Percentiles rank a stretch among this genome's conserved stretches.
These are phyloP conservation scores for Leptura quadrifasciata DNA, from an alignment of 2,888 invertebrate species.

Conservation along the genomic window DNA sequence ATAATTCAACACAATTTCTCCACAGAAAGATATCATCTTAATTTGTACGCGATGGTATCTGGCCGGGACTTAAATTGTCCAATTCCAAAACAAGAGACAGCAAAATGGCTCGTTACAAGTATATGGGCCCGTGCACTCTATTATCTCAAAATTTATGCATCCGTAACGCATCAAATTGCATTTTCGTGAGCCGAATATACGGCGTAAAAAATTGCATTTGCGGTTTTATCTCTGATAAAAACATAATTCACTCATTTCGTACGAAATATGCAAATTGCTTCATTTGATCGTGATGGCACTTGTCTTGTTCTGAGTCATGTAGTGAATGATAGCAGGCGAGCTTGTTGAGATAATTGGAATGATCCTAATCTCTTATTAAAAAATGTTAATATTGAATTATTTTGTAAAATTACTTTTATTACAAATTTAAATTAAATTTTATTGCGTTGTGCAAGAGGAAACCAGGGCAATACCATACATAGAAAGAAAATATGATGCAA, in stretches of 20 bases:
- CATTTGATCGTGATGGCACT: constrained; percentile 3
- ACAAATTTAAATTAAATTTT: no score
- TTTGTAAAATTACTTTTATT: background rate
- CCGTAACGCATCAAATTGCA: constrained; percentile 36
- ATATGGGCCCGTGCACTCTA: constrained; percentile 42
- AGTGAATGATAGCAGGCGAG: background rate
- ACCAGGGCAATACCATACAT: no score
- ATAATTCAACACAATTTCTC: constrained; percentile 32
- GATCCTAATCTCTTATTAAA: background rate
- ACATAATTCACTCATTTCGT: background rate
- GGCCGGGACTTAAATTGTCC: constrained; percentile 52
- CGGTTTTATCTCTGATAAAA: constrained; percentile 19
- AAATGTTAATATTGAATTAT: background rate
- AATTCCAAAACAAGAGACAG: constrained; percentile 50
- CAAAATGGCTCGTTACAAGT: constrained; percentile 42
- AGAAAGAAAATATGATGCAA: no score
- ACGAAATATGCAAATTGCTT: constrained; percentile 16
- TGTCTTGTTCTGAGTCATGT: background rate
- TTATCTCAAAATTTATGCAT: constrained; percentile 46
- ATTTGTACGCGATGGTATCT: constrained; percentile 56
- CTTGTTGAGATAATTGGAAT: background rate
- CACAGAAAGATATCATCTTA: constrained; percentile 54
- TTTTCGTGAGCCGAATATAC: constrained; percentile 41
- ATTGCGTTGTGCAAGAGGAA: no score
- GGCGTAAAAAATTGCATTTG: constrained; percentile 21